phyloP scores from a whole-genome alignment of 2,888 invertebrate species.

The Pecten maximus region DNA sequence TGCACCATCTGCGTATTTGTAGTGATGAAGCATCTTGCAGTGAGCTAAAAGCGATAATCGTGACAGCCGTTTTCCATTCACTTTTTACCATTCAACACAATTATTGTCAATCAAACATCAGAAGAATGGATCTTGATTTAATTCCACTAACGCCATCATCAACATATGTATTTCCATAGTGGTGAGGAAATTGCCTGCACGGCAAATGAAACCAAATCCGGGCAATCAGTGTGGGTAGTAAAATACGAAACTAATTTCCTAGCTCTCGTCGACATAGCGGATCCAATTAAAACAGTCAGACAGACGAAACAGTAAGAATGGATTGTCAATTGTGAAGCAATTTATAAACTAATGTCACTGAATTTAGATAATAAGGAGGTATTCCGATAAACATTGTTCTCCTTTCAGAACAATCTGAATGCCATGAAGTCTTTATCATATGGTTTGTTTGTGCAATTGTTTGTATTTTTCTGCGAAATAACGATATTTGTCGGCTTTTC shows the following conservation, averaged over 20 bases:
- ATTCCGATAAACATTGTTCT: too few species aligned
- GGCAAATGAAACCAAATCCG: background rate
- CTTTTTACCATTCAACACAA: too few species aligned
- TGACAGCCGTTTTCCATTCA: background rate
- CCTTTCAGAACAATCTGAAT: too few species aligned
- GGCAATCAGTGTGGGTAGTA: background rate
- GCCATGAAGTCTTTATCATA: too few species aligned
- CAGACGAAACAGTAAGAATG: background rate
- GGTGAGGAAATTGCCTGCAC: background rate
- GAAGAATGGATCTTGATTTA: background rate
- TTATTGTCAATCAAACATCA: too few species aligned
- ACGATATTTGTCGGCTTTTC: too few species aligned
- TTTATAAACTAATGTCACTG: background rate
- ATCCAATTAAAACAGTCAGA: background rate
- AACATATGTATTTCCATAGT: background rate
- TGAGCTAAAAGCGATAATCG: background rate
- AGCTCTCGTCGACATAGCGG: background rate
- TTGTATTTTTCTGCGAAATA: too few species aligned
- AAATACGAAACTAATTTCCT: background rate
- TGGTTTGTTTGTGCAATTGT: too few species aligned
- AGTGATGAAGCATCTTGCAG: too few species aligned
- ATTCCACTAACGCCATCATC: background rate
- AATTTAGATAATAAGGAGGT: too few species aligned
- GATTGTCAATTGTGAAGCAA: background rate
- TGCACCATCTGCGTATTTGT: too few species aligned